phyloP scores from a whole-genome alignment of 2,113 vertebrate genomes.

The Ailurus styani region DNA sequence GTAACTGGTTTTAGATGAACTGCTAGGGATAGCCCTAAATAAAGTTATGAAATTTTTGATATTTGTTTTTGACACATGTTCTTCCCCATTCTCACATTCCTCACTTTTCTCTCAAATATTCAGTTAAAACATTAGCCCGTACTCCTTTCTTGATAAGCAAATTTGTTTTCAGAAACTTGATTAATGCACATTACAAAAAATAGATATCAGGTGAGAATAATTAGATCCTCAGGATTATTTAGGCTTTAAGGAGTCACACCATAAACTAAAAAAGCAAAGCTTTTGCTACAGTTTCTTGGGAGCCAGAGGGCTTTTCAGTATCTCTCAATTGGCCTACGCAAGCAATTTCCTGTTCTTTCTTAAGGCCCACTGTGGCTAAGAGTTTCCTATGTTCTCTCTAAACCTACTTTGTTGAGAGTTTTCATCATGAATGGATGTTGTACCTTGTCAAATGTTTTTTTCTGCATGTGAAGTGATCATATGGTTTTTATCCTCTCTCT shows the following conservation, averaged over 20 bases:
- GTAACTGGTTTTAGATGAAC: not conserved
- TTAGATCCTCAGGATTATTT: not conserved
- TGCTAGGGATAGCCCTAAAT: not conserved
- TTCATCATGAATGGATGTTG: not conserved
- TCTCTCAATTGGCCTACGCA: not conserved
- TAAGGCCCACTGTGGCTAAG: not conserved
- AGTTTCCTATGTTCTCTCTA: not conserved
- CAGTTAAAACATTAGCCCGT: not conserved
- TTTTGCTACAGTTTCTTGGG: not conserved
- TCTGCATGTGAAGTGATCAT: not conserved
- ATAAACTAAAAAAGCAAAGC: not conserved
- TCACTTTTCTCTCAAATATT: not conserved
- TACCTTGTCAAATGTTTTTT: not conserved
- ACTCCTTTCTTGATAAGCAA: not conserved
- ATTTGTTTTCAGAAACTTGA: not conserved
- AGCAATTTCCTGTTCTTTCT: not conserved
- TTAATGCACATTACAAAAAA: not conserved
- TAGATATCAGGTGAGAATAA: not conserved
- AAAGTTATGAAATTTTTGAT: not conserved
- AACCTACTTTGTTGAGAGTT: not conserved
- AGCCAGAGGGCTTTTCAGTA: not conserved
- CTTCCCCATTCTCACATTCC: not conserved
- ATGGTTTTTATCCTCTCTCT: not conserved
- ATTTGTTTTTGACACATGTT: not conserved
- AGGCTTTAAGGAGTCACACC: not conserved